A percentile compares a stretch with the other conserved stretches of the same genome.
These are phyloP conservation scores for Hippocampus barbouri DNA, from an alignment of 2,113 vertebrate genomes.

Conservation along the genomic window DNA sequence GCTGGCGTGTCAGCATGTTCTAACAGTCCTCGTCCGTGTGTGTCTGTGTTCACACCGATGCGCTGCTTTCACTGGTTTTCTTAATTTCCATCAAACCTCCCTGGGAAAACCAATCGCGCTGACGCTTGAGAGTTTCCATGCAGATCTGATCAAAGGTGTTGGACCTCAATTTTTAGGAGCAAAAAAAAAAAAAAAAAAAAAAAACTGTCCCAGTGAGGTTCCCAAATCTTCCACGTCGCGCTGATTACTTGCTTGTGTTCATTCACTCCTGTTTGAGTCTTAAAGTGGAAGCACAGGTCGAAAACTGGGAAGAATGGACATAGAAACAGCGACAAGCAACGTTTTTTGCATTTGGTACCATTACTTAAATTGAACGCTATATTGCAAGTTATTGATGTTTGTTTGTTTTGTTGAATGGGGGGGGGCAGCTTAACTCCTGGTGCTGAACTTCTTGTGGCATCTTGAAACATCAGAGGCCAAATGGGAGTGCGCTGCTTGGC, in stretches of 20 bases:
- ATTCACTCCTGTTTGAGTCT: neutral
- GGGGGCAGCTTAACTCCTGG: no score
- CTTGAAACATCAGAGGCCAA: neutral
- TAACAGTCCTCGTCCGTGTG: constrained; percentile 28
- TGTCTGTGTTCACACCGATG: constrained; percentile 8
- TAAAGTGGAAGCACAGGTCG: neutral
- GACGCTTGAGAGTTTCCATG: constrained; percentile 1
- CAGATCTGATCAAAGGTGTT: neutral
- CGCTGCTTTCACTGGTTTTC: constrained; percentile 8
- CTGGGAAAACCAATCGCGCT: neutral
- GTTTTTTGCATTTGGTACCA: no score
- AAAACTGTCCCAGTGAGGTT: neutral
- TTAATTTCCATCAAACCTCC: constrained; percentile 6
- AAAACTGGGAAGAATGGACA: neutral
- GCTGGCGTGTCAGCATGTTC: constrained; percentile 72
- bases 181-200: neutral
- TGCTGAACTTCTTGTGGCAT: neutral
- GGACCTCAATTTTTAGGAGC: neutral
- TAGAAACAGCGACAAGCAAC: no score
- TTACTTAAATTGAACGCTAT: no score
- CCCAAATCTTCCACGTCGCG: neutral
- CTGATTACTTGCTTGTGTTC: neutral
- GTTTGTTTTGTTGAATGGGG: no score
- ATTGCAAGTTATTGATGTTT: no score
- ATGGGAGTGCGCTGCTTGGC: neutral